Base-by-base conservation (phyloP, 2,888 invertebrate species). In the Lymantria dispar region DNA sequence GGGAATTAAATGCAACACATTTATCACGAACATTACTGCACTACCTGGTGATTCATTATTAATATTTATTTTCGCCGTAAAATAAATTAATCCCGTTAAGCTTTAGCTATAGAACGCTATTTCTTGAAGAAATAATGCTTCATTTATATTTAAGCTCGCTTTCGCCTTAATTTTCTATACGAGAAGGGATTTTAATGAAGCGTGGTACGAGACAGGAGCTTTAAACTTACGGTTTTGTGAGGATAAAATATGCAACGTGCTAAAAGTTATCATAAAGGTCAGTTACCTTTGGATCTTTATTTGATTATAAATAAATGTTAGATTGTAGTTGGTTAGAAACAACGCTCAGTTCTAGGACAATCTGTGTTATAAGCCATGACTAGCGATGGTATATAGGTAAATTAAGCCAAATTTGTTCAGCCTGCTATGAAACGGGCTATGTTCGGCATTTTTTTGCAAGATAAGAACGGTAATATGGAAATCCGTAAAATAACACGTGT, bases 61-160 rank as follows among this genome's bases (percentile, higher is more conserved):
- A 22, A 22, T 22, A 22, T 22, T 22, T 22, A 22, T 22, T 22
- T 22, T 3, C 22, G 5, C 22, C 22, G 22, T 22, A 22, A 22
- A 22, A 22, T 22, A 22, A 22, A 22, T 22, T 22, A 22, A 22
- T 22, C 22, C 22, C 22, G 22, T 22, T 22, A 22, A 22, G 22
- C 60, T 72, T 75, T 76, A 74, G 78, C 75, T 68, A 70, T 76
- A 55, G 62, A 52, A 47, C 58, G 70, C 73, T 71, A 72, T 78
- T 75, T 68, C 67, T 56, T 70, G 51, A 67, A 71, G 68, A 72
- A 77, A 79, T 76, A 76, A 74, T 68, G 74, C 74, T 78, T 80
- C 78, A 76, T 79, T 80, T 77, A 77, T 78, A 76, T 74, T 74
- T 75, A 68, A 72, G 74, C 70, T 62, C 62, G 58, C 66, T 58